Percentiles rank a stretch among this genome's conserved stretches.
These are phyloP conservation scores for Mallotus villosus DNA, from an alignment of 2,797 vertebrate genomes.

Conservation along the genomic window DNA sequence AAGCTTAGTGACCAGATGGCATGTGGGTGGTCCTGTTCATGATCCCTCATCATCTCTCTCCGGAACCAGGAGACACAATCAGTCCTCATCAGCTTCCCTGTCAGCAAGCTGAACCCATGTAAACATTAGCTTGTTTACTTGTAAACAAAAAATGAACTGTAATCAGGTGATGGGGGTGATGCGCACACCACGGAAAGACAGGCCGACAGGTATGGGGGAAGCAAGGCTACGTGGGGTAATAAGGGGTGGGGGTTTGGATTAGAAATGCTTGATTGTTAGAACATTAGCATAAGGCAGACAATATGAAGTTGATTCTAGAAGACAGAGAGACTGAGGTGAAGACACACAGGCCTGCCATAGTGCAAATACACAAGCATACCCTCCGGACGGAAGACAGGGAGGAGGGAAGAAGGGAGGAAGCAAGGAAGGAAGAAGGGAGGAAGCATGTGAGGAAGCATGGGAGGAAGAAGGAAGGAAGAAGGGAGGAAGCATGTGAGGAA, in stretches of 20 bases:
- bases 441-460: no score
- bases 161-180: not conserved
- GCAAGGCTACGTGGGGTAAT: no score
- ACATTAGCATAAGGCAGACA: conserved; percentile 26
- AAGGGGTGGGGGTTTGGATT: not conserved
- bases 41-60: no score
- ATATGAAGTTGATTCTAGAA: conserved; percentile 5
- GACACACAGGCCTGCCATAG: conserved; percentile 37
- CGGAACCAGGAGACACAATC: not conserved
- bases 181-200: not conserved
- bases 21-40: no score
- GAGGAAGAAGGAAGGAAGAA: no score
- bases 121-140: not conserved
- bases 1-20: no score
- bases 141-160: not conserved
- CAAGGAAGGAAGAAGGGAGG: not conserved
- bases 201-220: not conserved
- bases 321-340: conserved; percentile 19
- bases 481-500: no score
- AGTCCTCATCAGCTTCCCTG: not conserved
- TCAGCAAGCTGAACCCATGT: not conserved
- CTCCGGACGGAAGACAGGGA: not conserved
- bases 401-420: not conserved
- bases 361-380: conserved; percentile 37
- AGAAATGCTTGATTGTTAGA: conserved; percentile 6